Conservation (phyloP, 2,113 vertebrate species). For the Malurus elegans region DNA sequence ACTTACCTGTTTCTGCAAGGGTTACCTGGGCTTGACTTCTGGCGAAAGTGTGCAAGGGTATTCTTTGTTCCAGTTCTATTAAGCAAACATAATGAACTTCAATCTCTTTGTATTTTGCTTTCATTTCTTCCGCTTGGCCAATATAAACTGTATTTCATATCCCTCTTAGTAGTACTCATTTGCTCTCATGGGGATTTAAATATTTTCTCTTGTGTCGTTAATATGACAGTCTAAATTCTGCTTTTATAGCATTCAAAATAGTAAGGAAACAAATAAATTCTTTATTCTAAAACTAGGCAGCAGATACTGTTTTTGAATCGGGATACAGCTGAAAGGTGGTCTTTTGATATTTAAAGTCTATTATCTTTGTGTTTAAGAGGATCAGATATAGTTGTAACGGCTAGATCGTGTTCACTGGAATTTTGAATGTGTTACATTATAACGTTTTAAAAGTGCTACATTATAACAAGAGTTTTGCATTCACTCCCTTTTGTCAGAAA, state of each 20-base stretch:
- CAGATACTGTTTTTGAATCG: neutral
- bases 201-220: neutral
- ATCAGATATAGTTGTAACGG: neutral
- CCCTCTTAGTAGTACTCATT: neutral
- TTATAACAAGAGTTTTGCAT: neutral
- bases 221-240: neutral
- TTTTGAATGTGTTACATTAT: neutral
- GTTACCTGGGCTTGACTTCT: neutral
- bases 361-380: neutral
- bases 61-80: neutral
- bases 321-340: neutral
- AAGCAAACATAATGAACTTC: neutral
- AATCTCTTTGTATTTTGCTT: neutral
- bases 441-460: neutral
- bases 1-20: neutral
- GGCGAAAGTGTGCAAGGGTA: neutral
- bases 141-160: neutral
- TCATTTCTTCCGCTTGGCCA: neutral
- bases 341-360: neutral
- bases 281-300: neutral
- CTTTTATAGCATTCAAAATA: neutral
- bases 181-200: neutral
- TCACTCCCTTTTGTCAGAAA: neutral
- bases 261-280: neutral
- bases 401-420: neutral